Base-by-base conservation (phyloP, 2,797 vertebrate genomes). In the Loris lydekkerianus region DNA sequence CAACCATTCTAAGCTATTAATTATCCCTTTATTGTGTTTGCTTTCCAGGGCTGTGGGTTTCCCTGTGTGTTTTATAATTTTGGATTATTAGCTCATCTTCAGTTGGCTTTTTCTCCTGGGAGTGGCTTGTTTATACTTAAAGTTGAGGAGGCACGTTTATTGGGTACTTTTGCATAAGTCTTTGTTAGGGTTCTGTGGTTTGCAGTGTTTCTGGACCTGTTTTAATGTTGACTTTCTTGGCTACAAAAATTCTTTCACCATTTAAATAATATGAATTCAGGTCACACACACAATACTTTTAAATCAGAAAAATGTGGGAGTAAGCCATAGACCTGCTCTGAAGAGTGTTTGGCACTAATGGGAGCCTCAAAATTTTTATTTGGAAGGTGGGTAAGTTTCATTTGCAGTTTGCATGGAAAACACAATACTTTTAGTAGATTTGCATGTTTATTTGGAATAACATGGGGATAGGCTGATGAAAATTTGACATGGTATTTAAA, bases 401-500 rank as follows among this genome's bases (percentile, higher is more conserved):
- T 43, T 63, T 97, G 2, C 29, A 87, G 65, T 75, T 90, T 93
- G 27, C 5, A 60, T 43, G 85, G 40, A 29, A 88, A 85, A 85
- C 29, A 86, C 15, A 84, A 21, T 80, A 31, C 27, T 72, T 93
- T 82, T 29, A 76, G 6, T 75, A 31, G 21, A 58, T 88, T 86
- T 92, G 8, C 43, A 53, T 70, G 43, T 93, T 95, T 95, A 91
- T 93, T 91, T 96, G 61, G 46, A 93, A 75, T 61, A 91, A 29
- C 49, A 85, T 93, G 43, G 29, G 29, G 73, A 20, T 40, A 90
- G 73, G 43, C 31, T 56, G 40, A 34, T 89, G 67, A 34, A 87
- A 85, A 67, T 90, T 78, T 53, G 81, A 84, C 85, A 61, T 67
- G 40, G 46, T 43, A 11, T 89, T 93, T n/a, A 94, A 84, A 61